Conservation (phyloP, 2,888 invertebrate genomes). For the Trissolcus brochymenae region DNA sequence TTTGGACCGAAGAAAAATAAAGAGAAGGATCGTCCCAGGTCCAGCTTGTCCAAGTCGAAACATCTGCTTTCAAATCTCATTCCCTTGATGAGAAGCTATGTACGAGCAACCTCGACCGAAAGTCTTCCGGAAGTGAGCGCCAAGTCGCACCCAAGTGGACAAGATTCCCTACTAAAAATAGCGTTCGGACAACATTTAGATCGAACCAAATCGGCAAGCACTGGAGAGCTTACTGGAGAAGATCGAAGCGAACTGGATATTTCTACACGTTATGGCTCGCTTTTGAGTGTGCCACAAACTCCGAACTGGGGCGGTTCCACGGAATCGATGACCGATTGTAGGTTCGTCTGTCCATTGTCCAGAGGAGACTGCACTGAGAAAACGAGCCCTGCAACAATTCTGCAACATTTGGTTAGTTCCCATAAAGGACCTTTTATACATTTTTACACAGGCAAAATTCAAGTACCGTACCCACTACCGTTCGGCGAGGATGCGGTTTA, state of each 20-base stretch:
- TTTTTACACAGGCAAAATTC: slow-evolving; percentile 64
- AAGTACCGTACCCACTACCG: slow-evolving; percentile 67
- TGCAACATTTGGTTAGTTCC: slow-evolving; percentile 66
- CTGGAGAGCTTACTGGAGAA: slow-evolving; percentile 68
- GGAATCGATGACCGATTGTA: slow-evolving; percentile 64
- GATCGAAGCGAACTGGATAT: slow-evolving; percentile 23
- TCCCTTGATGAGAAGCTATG: slow-evolving; percentile 56
- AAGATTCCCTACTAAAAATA: slow-evolving; percentile 51
- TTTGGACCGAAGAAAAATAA: slow-evolving; percentile 46
- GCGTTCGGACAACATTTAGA: slow-evolving; percentile 63
- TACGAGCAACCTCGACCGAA: slow-evolving; percentile 71
- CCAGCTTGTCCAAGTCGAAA: slow-evolving; percentile 33
- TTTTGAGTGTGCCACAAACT: slow-evolving; percentile 64
- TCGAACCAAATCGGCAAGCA: slow-evolving; percentile 72
- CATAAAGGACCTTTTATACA: slow-evolving; percentile 68
- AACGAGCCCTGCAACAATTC: slow-evolving; percentile 60
- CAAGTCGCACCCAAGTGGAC: slow-evolving; percentile 48
- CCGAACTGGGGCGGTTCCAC: slow-evolving; percentile 71
- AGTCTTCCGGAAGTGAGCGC: slow-evolving; percentile 63
- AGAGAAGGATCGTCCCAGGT: slow-evolving; percentile 22
- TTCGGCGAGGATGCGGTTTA: slow-evolving; percentile 66
- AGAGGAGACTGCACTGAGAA: slow-evolving; percentile 62
- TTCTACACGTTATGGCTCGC: slow-evolving; percentile 44
- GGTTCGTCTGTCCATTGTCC: slow-evolving; percentile 65
- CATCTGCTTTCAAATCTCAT: slow-evolving; percentile 55